These are phyloP conservation scores for Diploscapter pachys DNA, from an alignment of 1,140 invertebrate genomes.

Conservation along the genomic window DNA sequence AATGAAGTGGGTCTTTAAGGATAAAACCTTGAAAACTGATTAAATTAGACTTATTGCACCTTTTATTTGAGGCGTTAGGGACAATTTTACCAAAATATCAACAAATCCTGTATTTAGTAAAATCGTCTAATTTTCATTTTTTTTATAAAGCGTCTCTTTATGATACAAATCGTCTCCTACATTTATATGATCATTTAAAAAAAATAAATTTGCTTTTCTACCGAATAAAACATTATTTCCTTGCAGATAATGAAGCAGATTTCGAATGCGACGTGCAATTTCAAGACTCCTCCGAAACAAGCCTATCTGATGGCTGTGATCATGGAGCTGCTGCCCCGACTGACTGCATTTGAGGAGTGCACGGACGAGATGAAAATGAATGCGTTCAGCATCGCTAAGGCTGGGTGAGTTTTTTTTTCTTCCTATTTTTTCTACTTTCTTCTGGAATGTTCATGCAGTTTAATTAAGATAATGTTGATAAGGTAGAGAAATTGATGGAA, in stretches of 20 bases:
- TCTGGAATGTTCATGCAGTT: too few species aligned
- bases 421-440: neutral
- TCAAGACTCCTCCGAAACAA: too few species aligned
- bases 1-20: slow-evolving; percentile 70
- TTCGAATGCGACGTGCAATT: neutral
- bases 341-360: slow-evolving; percentile 6
- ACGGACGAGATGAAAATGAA: neutral
- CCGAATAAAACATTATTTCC: neutral
- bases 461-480: too few species aligned
- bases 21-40: neutral
- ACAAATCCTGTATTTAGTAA: too few species aligned
- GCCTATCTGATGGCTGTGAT: neutral
- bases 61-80: slow-evolving; percentile 7
- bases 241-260: neutral
- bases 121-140: too few species aligned
- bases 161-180: too few species aligned
- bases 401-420: neutral
- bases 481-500: too few species aligned
- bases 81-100: too few species aligned
- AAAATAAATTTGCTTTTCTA: neutral
- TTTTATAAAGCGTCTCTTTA: too few species aligned
- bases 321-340: neutral
- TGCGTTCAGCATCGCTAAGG: neutral
- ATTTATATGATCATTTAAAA: neutral
- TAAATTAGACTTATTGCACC: too few species aligned